A percentile compares a stretch with the other conserved stretches of the same genome.
phyloP scores from a whole-genome alignment of 2,797 vertebrate species.

The Allobates femoralis region DNA sequence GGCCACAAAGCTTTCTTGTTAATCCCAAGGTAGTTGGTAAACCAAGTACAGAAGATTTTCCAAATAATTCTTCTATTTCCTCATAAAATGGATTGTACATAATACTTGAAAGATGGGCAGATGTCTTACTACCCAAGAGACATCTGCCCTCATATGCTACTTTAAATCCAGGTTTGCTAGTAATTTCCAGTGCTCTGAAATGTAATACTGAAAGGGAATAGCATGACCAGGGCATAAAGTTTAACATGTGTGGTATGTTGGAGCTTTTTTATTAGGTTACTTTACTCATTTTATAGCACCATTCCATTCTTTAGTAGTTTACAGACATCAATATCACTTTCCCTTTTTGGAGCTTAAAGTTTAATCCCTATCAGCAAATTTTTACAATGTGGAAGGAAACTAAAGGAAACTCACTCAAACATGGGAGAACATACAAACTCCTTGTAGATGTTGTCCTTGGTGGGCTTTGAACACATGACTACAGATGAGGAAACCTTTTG shows the following conservation, averaged over 20 bases:
- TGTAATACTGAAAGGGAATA: not conserved
- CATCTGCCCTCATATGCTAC: not conserved
- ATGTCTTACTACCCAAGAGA: not conserved
- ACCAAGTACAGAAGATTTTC: not conserved
- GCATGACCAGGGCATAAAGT: not conserved
- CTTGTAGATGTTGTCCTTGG: no score
- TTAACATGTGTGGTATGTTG: not conserved
- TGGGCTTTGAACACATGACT: no score
- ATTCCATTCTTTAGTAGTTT: no score
- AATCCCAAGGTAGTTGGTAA: constrained; percentile 3
- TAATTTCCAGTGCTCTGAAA: not conserved
- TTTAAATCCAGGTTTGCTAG: not conserved
- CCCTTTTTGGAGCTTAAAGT: no score
- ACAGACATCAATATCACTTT: no score
- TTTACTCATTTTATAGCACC: no score
- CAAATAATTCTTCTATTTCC: constrained; percentile 13
- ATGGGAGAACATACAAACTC: no score
- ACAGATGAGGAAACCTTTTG: no score
- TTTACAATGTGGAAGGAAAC: no score
- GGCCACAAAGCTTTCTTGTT: not conserved
- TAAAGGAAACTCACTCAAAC: no score
- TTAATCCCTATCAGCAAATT: no score
- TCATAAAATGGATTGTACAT: not conserved
- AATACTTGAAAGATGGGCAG: not conserved
- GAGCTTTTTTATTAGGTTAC: no score